Percentiles rank a stretch among this genome's conserved stretches.
phyloP scores from a whole-genome alignment of 2,888 invertebrate species.

The Macaria notata region DNA sequence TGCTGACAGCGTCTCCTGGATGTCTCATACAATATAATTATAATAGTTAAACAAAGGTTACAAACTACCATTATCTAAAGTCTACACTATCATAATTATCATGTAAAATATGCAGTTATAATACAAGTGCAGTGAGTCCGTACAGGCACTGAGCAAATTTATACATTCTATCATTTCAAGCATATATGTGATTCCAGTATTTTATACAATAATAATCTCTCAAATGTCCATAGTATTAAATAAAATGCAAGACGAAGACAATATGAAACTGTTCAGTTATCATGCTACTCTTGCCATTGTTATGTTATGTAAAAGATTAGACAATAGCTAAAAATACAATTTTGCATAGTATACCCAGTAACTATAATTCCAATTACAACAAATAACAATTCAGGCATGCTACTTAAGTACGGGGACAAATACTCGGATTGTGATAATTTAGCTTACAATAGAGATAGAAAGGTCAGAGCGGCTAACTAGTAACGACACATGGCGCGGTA shows the following conservation, averaged over 20 bases:
- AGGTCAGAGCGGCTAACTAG: conserved; percentile 25
- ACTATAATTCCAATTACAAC: too few species aligned
- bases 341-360: too few species aligned
- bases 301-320: too few species aligned
- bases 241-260: too few species aligned
- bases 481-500: conserved; percentile 6
- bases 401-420: too few species aligned
- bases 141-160: conserved; percentile 47
- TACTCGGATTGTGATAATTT: too few species aligned
- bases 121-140: conserved; percentile 34
- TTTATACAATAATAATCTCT: conserved; percentile 17
- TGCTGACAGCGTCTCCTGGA: conserved; percentile 17
- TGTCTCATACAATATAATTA: conserved; percentile 18
- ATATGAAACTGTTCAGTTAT: too few species aligned
- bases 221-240: too few species aligned
- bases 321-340: too few species aligned
- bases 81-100: conserved; percentile 24
- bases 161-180: conserved; percentile 32
- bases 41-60: conserved; percentile 27
- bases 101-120: conserved; percentile 35
- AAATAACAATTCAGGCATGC: too few species aligned
- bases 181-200: conserved; percentile 17
- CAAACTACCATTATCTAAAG: conserved; percentile 24
- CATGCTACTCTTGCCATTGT: too few species aligned
- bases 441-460: conserved; percentile 14